Conservation (phyloP, 2,797 vertebrate species). For the Myotis myotis region DNA sequence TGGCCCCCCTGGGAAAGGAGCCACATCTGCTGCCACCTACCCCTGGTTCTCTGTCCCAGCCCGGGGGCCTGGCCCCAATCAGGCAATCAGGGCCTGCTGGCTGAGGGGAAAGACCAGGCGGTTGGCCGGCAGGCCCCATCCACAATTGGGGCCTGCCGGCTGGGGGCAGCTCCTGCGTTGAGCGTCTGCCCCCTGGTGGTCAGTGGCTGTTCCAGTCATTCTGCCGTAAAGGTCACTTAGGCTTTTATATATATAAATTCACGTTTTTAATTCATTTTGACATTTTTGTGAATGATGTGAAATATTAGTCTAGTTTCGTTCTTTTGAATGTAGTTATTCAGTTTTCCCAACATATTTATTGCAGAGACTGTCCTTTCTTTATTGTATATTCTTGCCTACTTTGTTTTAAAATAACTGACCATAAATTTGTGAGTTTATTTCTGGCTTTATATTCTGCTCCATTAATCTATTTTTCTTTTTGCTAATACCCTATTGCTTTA, state of each 20-base stretch:
- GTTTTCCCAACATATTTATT: not conserved
- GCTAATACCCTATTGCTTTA: too few relatives aligned
- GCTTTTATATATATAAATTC: not conserved
- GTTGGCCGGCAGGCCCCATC: too few relatives aligned
- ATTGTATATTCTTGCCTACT: not conserved
- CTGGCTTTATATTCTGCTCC: not conserved
- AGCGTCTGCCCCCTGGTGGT: too few relatives aligned
- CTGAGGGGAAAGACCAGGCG: too few relatives aligned
- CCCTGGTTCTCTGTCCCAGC: too few relatives aligned
- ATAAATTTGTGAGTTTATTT: not conserved
- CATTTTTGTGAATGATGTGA: not conserved
- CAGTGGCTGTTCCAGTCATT: too few relatives aligned
- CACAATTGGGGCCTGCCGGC: fast-evolving
- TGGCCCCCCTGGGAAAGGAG: too few relatives aligned
- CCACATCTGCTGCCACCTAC: too few relatives aligned
- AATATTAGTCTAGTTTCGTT: not conserved
- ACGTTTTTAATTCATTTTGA: not conserved
- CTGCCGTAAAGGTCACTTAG: too few relatives aligned
- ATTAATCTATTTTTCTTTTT: not conserved
- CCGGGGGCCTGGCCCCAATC: too few relatives aligned
- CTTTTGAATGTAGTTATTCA: not conserved
- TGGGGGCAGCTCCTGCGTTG: too few relatives aligned
- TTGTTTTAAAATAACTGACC: not conserved
- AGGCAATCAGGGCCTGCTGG: too few relatives aligned
- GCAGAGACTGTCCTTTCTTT: not conserved